Base-by-base conservation (phyloP, 2,797 vertebrate species). In the Spheniscus humboldti region DNA sequence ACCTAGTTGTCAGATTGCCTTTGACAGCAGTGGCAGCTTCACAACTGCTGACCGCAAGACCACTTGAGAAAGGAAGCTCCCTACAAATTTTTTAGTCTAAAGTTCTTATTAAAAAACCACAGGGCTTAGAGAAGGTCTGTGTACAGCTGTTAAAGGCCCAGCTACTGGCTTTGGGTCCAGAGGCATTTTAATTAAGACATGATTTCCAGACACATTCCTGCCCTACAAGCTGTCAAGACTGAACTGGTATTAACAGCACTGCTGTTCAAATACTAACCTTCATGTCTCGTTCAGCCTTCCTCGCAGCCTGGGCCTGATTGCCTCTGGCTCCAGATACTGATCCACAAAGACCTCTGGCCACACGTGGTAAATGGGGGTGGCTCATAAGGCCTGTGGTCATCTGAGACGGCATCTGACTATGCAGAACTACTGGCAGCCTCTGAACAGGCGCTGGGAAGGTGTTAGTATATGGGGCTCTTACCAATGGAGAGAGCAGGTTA, bases 401-500 rank as follows among this genome's bases (percentile, higher is more conserved):
- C 97, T 99, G 99, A 96, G 99, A 98, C 76, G 99, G 99, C 98
- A 98, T 97, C 97, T 98, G 98, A 97, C 97, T 98, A 97, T 97
- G 97, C 97, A 98, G 96, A 81, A 98, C 99, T 99, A 99, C 97
- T 33, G 99, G 97, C 80, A 99, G 99, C 95, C 99, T 99, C 98
- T 99, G 99, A 95, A 99, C 98, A 77, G 99, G 99, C 62, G 98
- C 99, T 94, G 98, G 98, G 97, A 99, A 99, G 47, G 99, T 99
- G 98, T 99, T 99, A 88, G 98, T 98, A 96, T 99, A 99, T 97
- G 99, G 98, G 95, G 99, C 98, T 97, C 99, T 98, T 88, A 99
- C 98, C 98, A 99, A 98, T 93, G 99, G 99, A 97, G 99, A 99
- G 94, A 99, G 99, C 81, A 99, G 98, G 98, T 99, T 99, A 97